Conservation (phyloP, 2,888 invertebrate species). For the Lepidocyrtinus sp. region DNA sequence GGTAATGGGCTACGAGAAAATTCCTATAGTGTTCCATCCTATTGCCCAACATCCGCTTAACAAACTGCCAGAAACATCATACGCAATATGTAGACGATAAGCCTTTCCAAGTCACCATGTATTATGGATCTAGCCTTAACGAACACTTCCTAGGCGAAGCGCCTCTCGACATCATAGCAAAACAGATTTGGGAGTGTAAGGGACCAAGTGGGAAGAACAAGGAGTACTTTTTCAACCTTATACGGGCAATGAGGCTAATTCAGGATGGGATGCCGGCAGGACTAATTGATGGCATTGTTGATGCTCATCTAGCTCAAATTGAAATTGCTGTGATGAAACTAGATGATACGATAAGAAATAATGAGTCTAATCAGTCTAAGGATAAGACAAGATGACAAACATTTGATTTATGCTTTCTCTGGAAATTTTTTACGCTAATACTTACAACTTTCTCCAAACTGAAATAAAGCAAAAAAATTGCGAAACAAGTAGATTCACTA, state of each 20-base stretch:
- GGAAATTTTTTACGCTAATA: too few relatives aligned
- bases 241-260: slow-evolving; percentile 82
- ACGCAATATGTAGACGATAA: slow-evolving; percentile 52
- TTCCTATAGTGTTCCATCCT: slow-evolving; percentile 82
- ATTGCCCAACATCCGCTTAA: slow-evolving; percentile 66
- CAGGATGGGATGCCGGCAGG: slow-evolving; percentile 72
- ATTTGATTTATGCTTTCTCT: neutral
- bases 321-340: slow-evolving; percentile 77
- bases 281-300: slow-evolving; percentile 77
- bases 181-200: slow-evolving; percentile 80
- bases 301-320: slow-evolving; percentile 83
- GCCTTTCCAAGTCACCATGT: slow-evolving; percentile 83
- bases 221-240: slow-evolving; percentile 92
- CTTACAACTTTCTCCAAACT: too few relatives aligned
- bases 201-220: slow-evolving; percentile 93
- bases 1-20: slow-evolving; percentile 90
- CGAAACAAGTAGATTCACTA: too few relatives aligned
- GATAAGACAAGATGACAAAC: neutral
- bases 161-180: slow-evolving; percentile 84
- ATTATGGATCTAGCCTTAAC: slow-evolving; percentile 87
- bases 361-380: neutral
- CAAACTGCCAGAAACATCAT: slow-evolving; percentile 23
- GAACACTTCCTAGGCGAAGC: slow-evolving; percentile 85
- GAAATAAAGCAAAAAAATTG: too few relatives aligned
- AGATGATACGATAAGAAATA: neutral